These are phyloP conservation scores for Platycercus adscitus DNA, from an alignment of 2,113 vertebrate species.

Conservation along the genomic window DNA sequence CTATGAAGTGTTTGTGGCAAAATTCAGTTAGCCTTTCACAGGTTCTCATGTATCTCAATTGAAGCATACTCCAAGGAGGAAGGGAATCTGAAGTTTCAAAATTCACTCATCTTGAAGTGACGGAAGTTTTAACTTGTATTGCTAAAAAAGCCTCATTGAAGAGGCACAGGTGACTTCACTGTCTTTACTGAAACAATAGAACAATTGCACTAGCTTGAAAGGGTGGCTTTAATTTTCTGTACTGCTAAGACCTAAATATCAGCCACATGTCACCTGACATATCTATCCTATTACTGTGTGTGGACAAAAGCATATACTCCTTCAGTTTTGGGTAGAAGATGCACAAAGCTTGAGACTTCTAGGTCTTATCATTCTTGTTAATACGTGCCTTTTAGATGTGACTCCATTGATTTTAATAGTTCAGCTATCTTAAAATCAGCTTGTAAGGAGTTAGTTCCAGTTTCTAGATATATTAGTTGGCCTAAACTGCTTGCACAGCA, in stretches of 20 bases:
- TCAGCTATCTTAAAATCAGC: not conserved
- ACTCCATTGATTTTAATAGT: not conserved
- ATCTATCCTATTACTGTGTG: not conserved
- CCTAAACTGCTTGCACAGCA: not conserved
- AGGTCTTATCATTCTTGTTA: not conserved
- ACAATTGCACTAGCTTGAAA: not conserved
- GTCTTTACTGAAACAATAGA: not conserved
- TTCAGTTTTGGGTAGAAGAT: not conserved
- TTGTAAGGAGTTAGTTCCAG: not conserved
- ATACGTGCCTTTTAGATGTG: not conserved
- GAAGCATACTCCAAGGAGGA: not conserved
- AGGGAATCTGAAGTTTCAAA: not conserved
- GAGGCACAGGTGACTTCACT: not conserved
- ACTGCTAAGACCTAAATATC: not conserved
- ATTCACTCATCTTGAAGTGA: not conserved
- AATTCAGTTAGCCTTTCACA: not conserved
- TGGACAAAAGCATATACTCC: accelerated
- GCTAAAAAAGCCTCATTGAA: not conserved
- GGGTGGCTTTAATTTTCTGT: not conserved
- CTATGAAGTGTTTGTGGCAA: not conserved
- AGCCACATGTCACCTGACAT: not conserved
- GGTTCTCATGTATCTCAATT: not conserved
- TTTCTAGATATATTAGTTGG: not conserved
- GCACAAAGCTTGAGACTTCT: not conserved
- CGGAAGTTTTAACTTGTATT: not conserved